Conservation (phyloP, 1,140 invertebrate genomes). For the Archivesica marissinica region DNA sequence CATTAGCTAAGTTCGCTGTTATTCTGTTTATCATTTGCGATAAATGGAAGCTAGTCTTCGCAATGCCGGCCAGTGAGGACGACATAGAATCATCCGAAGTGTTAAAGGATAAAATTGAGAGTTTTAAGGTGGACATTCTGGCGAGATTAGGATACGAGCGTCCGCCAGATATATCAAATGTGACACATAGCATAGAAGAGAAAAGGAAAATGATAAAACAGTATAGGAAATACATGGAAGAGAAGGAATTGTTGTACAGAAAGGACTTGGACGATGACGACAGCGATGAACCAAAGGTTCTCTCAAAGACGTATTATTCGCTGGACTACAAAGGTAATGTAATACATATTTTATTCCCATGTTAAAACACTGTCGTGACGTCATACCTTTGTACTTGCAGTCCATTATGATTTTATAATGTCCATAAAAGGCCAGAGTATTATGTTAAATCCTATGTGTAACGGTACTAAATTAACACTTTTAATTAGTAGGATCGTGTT, state of each 20-base stretch:
- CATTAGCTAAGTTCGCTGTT: slow-evolving; percentile 15
- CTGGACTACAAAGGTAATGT: slow-evolving; percentile 53
- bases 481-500: too few relatives aligned
- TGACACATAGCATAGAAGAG: slow-evolving; percentile 42
- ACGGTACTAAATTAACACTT: too few relatives aligned
- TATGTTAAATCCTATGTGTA: too few relatives aligned
- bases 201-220: slow-evolving; percentile 48
- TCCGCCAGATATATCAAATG: slow-evolving; percentile 39
- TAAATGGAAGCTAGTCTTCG: slow-evolving; percentile 16
- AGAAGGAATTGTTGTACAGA: slow-evolving; percentile 28
- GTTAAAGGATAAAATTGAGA: slow-evolving; percentile 54
- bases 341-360: background rate
- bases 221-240: slow-evolving; percentile 54
- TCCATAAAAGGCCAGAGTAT: too few relatives aligned
- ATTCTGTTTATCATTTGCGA: slow-evolving; percentile 9
- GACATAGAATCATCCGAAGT: background rate
- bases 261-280: slow-evolving; percentile 11
- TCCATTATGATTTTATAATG: too few relatives aligned
- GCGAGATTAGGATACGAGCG: slow-evolving; percentile 29
- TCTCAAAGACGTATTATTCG: slow-evolving; percentile 37
- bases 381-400: too few relatives aligned
- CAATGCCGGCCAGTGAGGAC: slow-evolving; percentile 21
- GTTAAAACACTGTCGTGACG: too few relatives aligned
- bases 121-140: slow-evolving; percentile 46
- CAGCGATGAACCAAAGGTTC: slow-evolving; percentile 11